A percentile compares a stretch with the other conserved stretches of the same genome.
phyloP scores from a whole-genome alignment of 2,888 invertebrate species.

The Mongoloraphidia duomilia region DNA sequence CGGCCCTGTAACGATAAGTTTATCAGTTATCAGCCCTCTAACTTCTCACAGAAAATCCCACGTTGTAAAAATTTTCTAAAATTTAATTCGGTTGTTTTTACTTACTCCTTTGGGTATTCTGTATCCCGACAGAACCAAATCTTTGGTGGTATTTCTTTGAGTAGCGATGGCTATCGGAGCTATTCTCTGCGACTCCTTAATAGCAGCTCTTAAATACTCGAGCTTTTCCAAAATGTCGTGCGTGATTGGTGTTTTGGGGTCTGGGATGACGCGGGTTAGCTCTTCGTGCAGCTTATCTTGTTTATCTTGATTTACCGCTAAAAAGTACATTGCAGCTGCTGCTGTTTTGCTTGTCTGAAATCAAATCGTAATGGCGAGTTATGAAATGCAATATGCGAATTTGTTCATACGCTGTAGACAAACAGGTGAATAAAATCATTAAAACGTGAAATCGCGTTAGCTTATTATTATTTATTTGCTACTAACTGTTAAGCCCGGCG shows the following conservation, averaged over 20 bases:
- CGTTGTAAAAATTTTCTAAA: not conserved
- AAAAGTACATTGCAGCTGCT: constrained; percentile 28
- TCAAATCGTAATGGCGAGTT: not conserved
- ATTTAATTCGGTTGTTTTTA: not conserved
- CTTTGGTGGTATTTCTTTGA: constrained; percentile 19
- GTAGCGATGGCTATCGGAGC: constrained; percentile 20
- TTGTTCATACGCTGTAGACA: too few relatives aligned
- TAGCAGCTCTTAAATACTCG: constrained; percentile 43
- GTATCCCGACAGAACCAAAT: constrained; percentile 25
- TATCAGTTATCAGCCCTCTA: too few relatives aligned
- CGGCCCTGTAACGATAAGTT: too few relatives aligned
- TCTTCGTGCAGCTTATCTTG: constrained; percentile 31
- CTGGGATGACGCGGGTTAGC: constrained; percentile 20
- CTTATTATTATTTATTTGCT: too few relatives aligned
- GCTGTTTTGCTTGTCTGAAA: constrained; percentile 32
- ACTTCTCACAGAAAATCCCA: too few relatives aligned
- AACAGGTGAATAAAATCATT: too few relatives aligned
- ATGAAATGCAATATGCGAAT: not conserved
- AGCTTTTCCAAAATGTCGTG: constrained; percentile 25
- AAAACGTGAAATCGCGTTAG: too few relatives aligned
- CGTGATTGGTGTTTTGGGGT: constrained; percentile 23
- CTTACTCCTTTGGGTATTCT: constrained; percentile 27
- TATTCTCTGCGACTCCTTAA: constrained; percentile 43
- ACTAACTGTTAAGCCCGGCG: too few relatives aligned
- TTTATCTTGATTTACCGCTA: constrained; percentile 28